Evolutionary conservation across 2,888 invertebrate species (phyloP).

Genomic region (Tinea pellionella): DNA sequence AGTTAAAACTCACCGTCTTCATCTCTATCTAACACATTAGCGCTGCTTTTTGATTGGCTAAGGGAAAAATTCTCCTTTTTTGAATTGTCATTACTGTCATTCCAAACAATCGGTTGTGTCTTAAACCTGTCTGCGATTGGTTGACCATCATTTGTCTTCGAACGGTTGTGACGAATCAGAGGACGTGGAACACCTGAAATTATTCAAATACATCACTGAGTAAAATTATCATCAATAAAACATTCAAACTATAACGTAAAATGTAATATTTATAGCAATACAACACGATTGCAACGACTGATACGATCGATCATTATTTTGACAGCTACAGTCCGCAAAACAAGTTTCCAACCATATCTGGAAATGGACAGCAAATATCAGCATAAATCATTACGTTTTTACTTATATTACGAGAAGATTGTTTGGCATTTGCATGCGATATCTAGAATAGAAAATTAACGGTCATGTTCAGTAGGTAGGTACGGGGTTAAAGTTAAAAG

Average conservation of each 20-base stretch:
- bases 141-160: slow-evolving; percentile 49
- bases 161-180: slow-evolving; percentile 57
- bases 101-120: slow-evolving; percentile 79
- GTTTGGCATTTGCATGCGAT: too few relatives aligned
- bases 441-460: too few relatives aligned
- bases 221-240: not conserved
- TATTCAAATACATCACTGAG: not conserved
- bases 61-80: slow-evolving; percentile 35
- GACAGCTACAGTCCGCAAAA: not conserved
- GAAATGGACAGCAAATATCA: not conserved
- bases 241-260: too few relatives aligned
- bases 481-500: too few relatives aligned
- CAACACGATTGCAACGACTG: not conserved
- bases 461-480: too few relatives aligned
- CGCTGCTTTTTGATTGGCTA: slow-evolving; percentile 52
- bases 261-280: not conserved
- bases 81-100: slow-evolving; percentile 26
- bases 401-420: too few relatives aligned
- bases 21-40: slow-evolving; percentile 60
- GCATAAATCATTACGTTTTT: not conserved
- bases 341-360: not conserved
- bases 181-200: slow-evolving; percentile 63
- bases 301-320: not conserved
- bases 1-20: slow-evolving; percentile 52
- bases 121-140: slow-evolving; percentile 67